phyloP scores from a whole-genome alignment of 2,797 vertebrate species.

The Pseudomugil gertrudae region DNA sequence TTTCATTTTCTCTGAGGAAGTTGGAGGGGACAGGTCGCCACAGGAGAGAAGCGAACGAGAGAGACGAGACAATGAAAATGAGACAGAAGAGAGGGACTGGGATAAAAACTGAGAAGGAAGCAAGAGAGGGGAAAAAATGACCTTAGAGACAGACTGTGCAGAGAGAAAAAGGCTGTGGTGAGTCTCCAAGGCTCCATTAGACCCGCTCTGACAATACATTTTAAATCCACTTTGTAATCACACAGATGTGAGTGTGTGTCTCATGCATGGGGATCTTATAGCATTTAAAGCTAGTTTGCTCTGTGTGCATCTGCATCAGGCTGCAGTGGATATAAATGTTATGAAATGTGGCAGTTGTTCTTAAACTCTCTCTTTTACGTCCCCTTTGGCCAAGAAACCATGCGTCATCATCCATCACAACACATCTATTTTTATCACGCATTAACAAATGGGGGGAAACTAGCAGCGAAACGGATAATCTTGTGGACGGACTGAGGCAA shows the following conservation, averaged over 20 bases:
- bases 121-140: neutral
- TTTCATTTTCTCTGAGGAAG: constrained; percentile 31
- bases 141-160: neutral
- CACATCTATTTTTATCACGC: constrained; percentile 24
- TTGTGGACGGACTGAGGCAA: neutral
- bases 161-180: constrained; percentile 11
- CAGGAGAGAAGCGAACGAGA: constrained; percentile 15
- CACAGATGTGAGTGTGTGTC: neutral
- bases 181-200: constrained; percentile 27
- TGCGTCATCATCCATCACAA: constrained; percentile 15
- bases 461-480: neutral
- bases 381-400: neutral
- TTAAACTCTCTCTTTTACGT: constrained; percentile 11
- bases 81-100: constrained; percentile 2
- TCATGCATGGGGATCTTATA: neutral
- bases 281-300: neutral
- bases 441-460: constrained; percentile 7
- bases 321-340: neutral
- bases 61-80: constrained; percentile 23
- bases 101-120: neutral
- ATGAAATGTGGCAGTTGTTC: constrained; percentile 7
- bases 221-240: constrained; percentile 21
- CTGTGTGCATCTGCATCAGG: neutral
- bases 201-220: neutral
- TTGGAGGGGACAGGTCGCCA: constrained; percentile 29